Conservation (phyloP, 2,797 vertebrate genomes). For the Oryzias dopingdopingensis region DNA sequence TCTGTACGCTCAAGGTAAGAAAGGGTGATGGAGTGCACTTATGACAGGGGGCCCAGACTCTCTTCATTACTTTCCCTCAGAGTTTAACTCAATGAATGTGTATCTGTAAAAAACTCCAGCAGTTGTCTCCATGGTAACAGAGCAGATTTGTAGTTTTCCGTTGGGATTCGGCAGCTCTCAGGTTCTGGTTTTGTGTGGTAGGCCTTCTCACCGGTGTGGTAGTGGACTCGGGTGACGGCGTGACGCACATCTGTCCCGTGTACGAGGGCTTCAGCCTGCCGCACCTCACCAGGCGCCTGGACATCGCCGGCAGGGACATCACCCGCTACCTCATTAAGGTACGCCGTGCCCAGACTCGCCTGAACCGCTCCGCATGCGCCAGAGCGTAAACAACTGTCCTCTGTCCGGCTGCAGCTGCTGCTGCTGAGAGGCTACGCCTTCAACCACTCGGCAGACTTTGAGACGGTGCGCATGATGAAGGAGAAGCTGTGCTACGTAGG, state of each 20-base stretch:
- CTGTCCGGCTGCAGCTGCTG: constrained; percentile 67
- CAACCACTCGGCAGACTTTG: constrained; percentile 87
- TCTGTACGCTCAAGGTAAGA: constrained; percentile 83
- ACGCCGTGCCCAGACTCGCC: background rate
- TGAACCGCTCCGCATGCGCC: no score
- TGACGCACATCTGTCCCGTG: constrained; percentile 84
- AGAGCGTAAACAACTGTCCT: background rate
- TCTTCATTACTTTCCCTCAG: no score
- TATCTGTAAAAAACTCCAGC: no score
- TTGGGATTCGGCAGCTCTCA: no score
- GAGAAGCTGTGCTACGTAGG: constrained; percentile 85
- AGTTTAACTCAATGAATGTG: no score
- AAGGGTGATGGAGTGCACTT: no score
- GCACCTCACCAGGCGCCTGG: constrained; percentile 81
- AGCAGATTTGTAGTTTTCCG: no score
- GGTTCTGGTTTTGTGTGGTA: constrained; percentile 18
- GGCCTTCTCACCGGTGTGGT: constrained; percentile 82
- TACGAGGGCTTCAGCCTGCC: constrained; percentile 84
- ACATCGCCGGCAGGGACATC: constrained; percentile 85
- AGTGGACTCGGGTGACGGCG: constrained; percentile 82
- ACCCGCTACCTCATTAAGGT: constrained; percentile 87
- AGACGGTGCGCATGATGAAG: constrained; percentile 85
- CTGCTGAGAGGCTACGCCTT: constrained; percentile 83
- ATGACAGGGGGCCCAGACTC: no score
- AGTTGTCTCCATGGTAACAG: no score